Base-by-base conservation (phyloP, 37 sponge, comb jelly and placozoan genomes). In the Chondrilla cf. caribensis region DNA sequence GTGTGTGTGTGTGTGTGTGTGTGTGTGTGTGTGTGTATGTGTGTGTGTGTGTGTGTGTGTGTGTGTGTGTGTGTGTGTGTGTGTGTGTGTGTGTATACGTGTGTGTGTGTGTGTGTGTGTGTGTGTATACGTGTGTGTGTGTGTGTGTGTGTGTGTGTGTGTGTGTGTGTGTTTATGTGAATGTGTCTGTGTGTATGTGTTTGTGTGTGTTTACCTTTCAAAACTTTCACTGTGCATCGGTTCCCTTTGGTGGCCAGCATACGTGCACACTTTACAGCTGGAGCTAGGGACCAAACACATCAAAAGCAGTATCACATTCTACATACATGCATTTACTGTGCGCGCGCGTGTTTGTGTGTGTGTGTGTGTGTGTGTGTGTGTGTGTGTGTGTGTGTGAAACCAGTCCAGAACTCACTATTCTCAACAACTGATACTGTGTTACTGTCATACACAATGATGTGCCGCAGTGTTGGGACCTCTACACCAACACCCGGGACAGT, bases 381-480 rank as follows among this genome's bases (percentile, higher is more conserved):
- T n/a, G n/a, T n/a, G n/a, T n/a, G n/a, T n/a, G n/a, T n/a, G n/a
- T n/a, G n/a, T n/a, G n/a, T n/a, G n/a, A n/a, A n/a, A n/a, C n/a
- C n/a, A n/a, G n/a, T n/a, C n/a, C n/a, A n/a, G n/a, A n/a, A 81
- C 95, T 89, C 70, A 95, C 95, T 95, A 54, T 89, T 81, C 77
- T 95, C 92, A 11, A 91, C 78, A 5, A 64, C 47, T 19, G 89
- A 90, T 21, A 87, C 88, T 42, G 95, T 97, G 71, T 89, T 92
- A 37, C 91, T 84, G 70, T 97, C 97, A 82, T 97, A 97, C 67
- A 97, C 97, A 19, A 94, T 81, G 38, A 87, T 83, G 78, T 97
- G 84, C 22, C 47, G 77, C 29, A 73, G 38, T 26, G 95, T 90
- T 33, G 93, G 88, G 21, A 97, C 81, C 72, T 94, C 87, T 2